Conservation (phyloP, 2,113 vertebrate species). For the Coracopsis vasa region DNA sequence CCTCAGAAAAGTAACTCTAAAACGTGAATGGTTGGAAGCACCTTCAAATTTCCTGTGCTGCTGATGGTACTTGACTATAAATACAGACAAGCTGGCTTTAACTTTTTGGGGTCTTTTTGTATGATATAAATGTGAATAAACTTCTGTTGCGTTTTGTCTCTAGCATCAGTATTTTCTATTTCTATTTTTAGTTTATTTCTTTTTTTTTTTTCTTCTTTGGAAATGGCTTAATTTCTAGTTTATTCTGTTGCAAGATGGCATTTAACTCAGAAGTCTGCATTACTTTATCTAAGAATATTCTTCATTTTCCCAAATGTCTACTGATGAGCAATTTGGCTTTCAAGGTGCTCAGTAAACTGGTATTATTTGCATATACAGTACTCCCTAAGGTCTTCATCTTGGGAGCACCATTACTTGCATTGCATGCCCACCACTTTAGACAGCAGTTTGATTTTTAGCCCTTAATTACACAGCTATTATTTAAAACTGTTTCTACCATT, state of each 20-base stretch:
- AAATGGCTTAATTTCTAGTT: constrained; percentile 15
- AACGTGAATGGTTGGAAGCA: neutral
- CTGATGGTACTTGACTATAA: neutral
- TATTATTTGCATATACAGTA: constrained; percentile 51
- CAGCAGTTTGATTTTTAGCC: constrained; percentile 25
- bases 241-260: neutral
- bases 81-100: neutral
- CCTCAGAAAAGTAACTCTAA: neutral
- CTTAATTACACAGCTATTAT: constrained; percentile 40
- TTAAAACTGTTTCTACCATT: constrained; percentile 17
- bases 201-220: neutral
- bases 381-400: constrained; percentile 16
- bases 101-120: neutral
- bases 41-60: neutral
- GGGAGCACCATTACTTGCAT: neutral
- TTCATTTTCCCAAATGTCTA: constrained; percentile 28
- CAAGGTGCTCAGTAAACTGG: constrained; percentile 38
- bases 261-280: neutral
- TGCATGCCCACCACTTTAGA: neutral
- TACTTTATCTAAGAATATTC: constrained; percentile 29
- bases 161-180: neutral
- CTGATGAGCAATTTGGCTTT: constrained; percentile 53
- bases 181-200: neutral
- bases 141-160: neutral
- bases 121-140: neutral